Base-by-base conservation (phyloP, 2,113 vertebrate species). In the Dasyornis broadbenti region DNA sequence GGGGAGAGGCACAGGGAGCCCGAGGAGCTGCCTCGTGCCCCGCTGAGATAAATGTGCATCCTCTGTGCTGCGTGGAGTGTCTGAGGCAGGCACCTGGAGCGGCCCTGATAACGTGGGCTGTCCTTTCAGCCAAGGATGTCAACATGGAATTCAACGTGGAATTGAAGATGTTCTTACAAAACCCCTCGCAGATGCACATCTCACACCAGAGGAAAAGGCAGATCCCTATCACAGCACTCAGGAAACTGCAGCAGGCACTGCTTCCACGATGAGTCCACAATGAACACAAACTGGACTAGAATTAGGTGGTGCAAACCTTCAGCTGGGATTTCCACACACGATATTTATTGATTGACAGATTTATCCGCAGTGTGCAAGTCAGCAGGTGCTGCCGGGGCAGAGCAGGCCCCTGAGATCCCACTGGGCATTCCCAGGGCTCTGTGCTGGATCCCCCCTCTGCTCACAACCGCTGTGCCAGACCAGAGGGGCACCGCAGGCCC, bases 11-110 rank as follows among this genome's bases (percentile, higher is more conserved):
- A 0, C 45, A 11, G 76, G 33, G 15, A 45, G 63, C 69, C 1
- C 4, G 27, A 52, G 54, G 21, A 71, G 85, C 66, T 47, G 63
- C 82, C 31, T 24, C 1, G 18, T 6, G 52, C 73, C 15, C 6
- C 47, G 3, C 40, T 13, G 75, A 4, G 35, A 63, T 68, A 39
- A 82, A 50, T 0, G 11, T 1, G 1, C 63, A 4, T 3, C 63
- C 26, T 3, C 53, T 31, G 82, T 9, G 0, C 10, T 37, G 19
- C 86, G 6, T 0, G 3, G 20, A 39, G 77, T 3, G 1, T 0
- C 44, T 4, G 66, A 7, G 44, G 5, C 56, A 2, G 53, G 47
- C n/a, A 28, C 37, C 0, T 7, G 83, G 7, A 49, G 52, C 2
- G 44, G 35, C 49, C 7, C 72, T 73, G 93, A 73, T 70, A 73